Evolutionary conservation across 2,113 vertebrate species (phyloP).

Genomic region (Nycticorax nycticorax): DNA sequence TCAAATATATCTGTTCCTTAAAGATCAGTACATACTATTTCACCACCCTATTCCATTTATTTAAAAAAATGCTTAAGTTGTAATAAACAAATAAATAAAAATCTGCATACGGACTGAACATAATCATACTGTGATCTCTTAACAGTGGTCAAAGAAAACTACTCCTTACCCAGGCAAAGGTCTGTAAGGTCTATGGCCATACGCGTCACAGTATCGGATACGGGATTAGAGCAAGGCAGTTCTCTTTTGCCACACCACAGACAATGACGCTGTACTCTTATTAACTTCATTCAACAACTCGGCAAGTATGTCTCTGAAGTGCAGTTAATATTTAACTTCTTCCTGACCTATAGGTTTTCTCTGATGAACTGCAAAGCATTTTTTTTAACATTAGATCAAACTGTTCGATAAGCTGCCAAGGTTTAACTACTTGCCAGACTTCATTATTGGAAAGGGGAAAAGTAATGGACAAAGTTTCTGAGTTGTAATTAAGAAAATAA

Average conservation of each 20-base stretch:
- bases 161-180: background rate
- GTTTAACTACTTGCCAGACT: background rate
- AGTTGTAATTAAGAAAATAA: background rate
- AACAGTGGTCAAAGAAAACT: background rate
- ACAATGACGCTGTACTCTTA: background rate
- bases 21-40: background rate
- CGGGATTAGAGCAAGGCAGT: background rate
- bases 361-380: background rate
- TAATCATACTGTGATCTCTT: background rate
- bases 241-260: background rate
- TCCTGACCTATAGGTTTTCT: background rate
- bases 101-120: background rate
- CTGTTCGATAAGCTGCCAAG: background rate
- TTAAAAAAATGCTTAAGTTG: background rate
- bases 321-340: background rate
- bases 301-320: background rate
- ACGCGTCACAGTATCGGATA: fast-evolving
- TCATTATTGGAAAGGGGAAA: background rate
- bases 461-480: background rate
- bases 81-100: background rate
- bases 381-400: background rate
- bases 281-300: background rate
- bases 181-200: background rate
- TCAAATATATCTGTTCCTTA: background rate
- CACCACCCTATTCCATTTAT: background rate